Conservation (phyloP, 2,113 vertebrate genomes). For the Engraulis encrasicolus region DNA sequence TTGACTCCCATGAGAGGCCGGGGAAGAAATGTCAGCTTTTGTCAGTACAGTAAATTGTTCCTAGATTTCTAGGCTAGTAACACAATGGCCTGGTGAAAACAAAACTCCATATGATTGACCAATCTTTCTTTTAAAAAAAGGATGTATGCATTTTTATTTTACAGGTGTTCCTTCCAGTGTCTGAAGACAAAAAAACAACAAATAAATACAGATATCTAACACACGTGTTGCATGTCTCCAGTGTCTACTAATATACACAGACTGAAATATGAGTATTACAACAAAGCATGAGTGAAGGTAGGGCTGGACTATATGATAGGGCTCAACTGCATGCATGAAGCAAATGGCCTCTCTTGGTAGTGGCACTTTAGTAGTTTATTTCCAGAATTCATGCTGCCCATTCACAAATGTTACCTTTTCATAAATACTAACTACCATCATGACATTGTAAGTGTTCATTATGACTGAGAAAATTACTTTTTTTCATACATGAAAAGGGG, state of each 20-base stretch:
- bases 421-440: too few relatives aligned
- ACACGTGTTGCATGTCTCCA: conserved; percentile 32
- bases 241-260: conserved; percentile 22
- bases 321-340: neutral
- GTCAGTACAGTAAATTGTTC: neutral
- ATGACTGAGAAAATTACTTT: too few relatives aligned
- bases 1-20: too few relatives aligned
- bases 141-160: conserved; percentile 25
- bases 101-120: neutral
- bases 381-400: too few relatives aligned
- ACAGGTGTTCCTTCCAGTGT: conserved; percentile 31
- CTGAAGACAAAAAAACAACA: conserved; percentile 31
- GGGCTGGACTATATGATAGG: neutral
- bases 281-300: neutral
- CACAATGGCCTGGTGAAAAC: neutral
- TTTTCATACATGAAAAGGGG: too few relatives aligned
- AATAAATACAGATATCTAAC: conserved; percentile 43
- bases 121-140: neutral
- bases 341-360: neutral
- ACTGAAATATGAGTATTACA: neutral
- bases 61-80: neutral
- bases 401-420: too few relatives aligned
- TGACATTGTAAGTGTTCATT: too few relatives aligned
- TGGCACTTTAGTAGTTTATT: neutral
- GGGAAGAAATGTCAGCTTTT: too few relatives aligned